phyloP scores from a whole-genome alignment of 2,797 vertebrate genomes.

The Catamblyrhynchus diadema region DNA sequence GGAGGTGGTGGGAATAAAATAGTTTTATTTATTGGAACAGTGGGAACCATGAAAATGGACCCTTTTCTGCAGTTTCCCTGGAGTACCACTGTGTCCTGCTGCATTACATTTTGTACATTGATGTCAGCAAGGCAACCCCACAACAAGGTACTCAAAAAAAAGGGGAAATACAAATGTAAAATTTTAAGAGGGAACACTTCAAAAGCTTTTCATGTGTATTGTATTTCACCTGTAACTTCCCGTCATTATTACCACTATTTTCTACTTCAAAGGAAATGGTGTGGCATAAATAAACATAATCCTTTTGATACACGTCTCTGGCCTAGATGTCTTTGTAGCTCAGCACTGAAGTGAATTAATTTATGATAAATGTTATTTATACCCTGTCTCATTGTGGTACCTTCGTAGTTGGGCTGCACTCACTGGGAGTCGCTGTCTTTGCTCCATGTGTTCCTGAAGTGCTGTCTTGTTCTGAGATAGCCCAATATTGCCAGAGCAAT shows the following conservation, averaged over 20 bases:
- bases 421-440: neutral
- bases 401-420: neutral
- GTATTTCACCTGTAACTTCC: neutral
- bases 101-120: neutral
- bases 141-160: neutral
- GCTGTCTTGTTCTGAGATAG: neutral
- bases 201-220: neutral
- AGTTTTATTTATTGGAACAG: slow-evolving; percentile 27
- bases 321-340: neutral
- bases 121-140: neutral
- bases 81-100: neutral
- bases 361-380: neutral
- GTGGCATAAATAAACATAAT: neutral
- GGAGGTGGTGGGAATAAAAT: slow-evolving; percentile 37
- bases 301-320: neutral
- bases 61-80: neutral
- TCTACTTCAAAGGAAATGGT: neutral
- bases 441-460: neutral
- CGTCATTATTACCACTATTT: neutral
- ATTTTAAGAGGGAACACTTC: neutral
- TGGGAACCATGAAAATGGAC: neutral
- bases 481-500: neutral
- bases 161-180: neutral
- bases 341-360: neutral
- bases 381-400: neutral